Base-by-base conservation (phyloP, 2,113 vertebrate species). In the Caloenas nicobarica region DNA sequence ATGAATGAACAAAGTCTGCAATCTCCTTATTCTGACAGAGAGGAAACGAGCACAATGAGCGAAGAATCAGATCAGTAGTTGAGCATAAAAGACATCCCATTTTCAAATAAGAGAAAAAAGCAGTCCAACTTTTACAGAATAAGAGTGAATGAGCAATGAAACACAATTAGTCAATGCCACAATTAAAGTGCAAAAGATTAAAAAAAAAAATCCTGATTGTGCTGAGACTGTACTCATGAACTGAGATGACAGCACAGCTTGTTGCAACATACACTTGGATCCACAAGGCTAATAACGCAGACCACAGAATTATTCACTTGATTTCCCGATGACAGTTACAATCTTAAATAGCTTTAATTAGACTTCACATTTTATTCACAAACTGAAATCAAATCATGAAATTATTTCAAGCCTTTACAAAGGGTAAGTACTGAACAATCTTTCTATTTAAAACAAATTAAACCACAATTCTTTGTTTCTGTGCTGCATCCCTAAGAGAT, bases 401-500 rank as follows among this genome's bases (percentile, higher is more conserved):
- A 97, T 80, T 68, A 88, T 56, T 93, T 80, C 70, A 84, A 94
- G 51, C 57, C 40, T 96, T 92, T 92, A 81, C 14, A 92, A 87
- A 93, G 53, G n/a, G 82, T 96, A 74, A 62, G n/a, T 88, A 81
- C 44, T 85, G 46, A 66, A 88, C 31, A 83, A 58, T 6, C 25
- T 91, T 94, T 85, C 69, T 86, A 77, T 79, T 91, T 83, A 92
- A 95, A 86, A 91, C 46, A 96, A 95, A 97, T 92, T 72, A 94
- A 96, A 85, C 48, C 69, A 86, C 66, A 96, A 95, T 86, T 68
- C 50, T 91, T 84, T 93, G 36, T 90, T 86, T 94, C 21, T 70
- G 29, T 50, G 11, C n/a, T 70, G 29, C 23, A 86, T 90, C 74
- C 50, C 38, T 86, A 93, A 54, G 9, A 93, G 44, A 95, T 36